These are phyloP conservation scores for Cynopterus sphinx DNA, from an alignment of 2,797 vertebrate species.

Conservation along the genomic window DNA sequence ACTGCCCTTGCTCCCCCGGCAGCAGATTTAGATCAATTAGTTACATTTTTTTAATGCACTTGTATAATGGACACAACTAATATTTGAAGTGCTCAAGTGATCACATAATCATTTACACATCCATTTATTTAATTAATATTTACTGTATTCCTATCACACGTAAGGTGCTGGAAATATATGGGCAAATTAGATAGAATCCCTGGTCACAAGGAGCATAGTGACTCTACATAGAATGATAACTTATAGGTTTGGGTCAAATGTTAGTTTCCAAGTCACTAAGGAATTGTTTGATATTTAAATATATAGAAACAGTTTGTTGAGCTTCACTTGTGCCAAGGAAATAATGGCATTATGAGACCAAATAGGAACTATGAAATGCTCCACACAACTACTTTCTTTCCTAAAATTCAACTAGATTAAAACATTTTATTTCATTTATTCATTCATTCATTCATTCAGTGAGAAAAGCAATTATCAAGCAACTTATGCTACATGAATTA, in stretches of 20 bases:
- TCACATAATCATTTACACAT: conserved; percentile 34
- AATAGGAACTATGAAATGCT: not conserved
- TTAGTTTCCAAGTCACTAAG: not conserved
- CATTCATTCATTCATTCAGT: not conserved
- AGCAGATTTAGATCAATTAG: conserved; percentile 33
- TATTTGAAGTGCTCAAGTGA: not conserved
- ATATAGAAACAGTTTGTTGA: not conserved
- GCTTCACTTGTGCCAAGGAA: not conserved
- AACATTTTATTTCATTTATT: not conserved
- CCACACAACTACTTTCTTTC: not conserved
- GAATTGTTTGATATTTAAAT: conserved; percentile 31
- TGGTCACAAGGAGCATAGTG: not conserved
- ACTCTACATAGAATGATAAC: not conserved
- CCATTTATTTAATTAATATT: conserved; percentile 42
- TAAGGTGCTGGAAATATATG: not conserved
- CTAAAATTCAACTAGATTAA: not conserved
- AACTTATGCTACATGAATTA: not conserved
- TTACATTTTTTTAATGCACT: not conserved
- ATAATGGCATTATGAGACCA: not conserved
- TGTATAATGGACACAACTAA: conserved; percentile 38
- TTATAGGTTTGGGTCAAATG: not conserved
- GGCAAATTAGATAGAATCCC: not conserved
- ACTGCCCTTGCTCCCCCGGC: conserved; percentile 11
- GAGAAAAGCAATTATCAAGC: conserved; percentile 24
- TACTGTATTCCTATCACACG: not conserved